Evolutionary conservation across 1,140 invertebrate genomes (phyloP).

Genomic region (Cepaea nemoralis): DNA sequence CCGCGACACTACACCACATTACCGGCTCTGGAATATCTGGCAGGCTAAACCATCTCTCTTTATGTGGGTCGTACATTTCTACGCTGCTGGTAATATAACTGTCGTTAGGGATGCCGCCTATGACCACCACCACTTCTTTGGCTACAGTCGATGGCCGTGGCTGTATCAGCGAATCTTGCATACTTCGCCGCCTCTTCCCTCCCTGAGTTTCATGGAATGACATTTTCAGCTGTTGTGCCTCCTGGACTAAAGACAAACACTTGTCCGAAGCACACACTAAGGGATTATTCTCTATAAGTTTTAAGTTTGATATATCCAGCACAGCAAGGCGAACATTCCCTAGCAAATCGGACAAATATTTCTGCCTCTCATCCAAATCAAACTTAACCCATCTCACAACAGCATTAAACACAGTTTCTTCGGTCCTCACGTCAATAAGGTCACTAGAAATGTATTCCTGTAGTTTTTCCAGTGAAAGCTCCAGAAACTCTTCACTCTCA

Average conservation of each 20-base stretch:
- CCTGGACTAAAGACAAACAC: slow-evolving; percentile 62
- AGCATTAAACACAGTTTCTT: slow-evolving; percentile 72
- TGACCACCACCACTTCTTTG: slow-evolving; percentile 67
- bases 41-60: slow-evolving; percentile 65
- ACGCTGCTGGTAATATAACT: slow-evolving; percentile 52
- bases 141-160: slow-evolving; percentile 70
- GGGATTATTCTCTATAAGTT: slow-evolving; percentile 58
- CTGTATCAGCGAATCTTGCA: slow-evolving; percentile 59
- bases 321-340: slow-evolving; percentile 65
- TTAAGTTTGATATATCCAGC: slow-evolving; percentile 60
- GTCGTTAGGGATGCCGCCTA: slow-evolving; percentile 61
- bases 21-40: slow-evolving; percentile 63
- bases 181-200: slow-evolving; percentile 63
- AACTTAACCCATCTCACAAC: slow-evolving; percentile 71
- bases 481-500: slow-evolving; percentile 69
- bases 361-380: slow-evolving; percentile 65
- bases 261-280: slow-evolving; percentile 60
- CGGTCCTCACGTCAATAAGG: slow-evolving; percentile 68
- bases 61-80: slow-evolving; percentile 69
- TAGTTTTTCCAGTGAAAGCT: slow-evolving; percentile 66
- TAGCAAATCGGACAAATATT: slow-evolving; percentile 63
- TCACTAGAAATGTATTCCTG: slow-evolving; percentile 67
- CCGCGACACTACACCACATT: slow-evolving; percentile 62
- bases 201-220: slow-evolving; percentile 56
- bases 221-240: slow-evolving; percentile 61